phyloP scores from a whole-genome alignment of 2,797 vertebrate genomes.

The Microctenopoma steveboyesi region DNA sequence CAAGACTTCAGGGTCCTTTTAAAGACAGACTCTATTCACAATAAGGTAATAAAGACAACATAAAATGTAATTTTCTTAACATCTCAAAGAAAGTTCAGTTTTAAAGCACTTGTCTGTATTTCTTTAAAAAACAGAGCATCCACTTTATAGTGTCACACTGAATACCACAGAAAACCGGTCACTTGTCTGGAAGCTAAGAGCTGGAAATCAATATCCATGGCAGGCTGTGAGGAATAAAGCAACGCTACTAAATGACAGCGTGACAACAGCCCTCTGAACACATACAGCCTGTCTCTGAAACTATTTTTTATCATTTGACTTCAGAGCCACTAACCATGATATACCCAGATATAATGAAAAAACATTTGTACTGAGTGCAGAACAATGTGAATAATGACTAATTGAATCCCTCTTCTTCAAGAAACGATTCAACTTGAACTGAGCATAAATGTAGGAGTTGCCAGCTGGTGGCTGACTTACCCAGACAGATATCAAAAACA shows the following conservation, averaged over 20 bases:
- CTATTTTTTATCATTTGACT: conserved; percentile 46
- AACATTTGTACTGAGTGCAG: conserved; percentile 22
- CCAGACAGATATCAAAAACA: conserved; percentile 48
- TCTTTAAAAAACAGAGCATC: conserved; percentile 29
- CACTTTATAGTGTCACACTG: conserved; percentile 54
- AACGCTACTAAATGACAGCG: conserved; percentile 60
- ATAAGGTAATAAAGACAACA: conserved; percentile 5
- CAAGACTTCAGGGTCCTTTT: conserved; percentile 33
- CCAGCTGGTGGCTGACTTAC: conserved; percentile 55
- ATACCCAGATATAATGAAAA: conserved; percentile 13
- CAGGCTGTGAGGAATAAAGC: conserved; percentile 62
- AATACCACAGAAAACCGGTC: conserved; percentile 56
- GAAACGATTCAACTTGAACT: conserved; percentile 9
- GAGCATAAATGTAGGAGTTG: conserved; percentile 64
- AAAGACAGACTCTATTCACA: conserved; percentile 28
- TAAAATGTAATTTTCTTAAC: conserved; percentile 37
- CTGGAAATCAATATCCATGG: conserved; percentile 70
- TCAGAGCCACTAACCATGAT: conserved; percentile 23
- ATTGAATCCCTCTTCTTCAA: conserved; percentile 47
- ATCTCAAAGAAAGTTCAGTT: conserved; percentile 42
- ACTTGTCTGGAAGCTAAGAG: conserved; percentile 49
- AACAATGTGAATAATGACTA: conserved; percentile 53
- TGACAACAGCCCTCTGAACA: conserved; percentile 34
- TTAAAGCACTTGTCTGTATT: conserved; percentile 39
- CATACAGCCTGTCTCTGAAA: conserved; percentile 32